Evolutionary conservation across 2,113 vertebrate genomes (phyloP), one percentile per base, ranked within the genome.

Genomic region (Prolemur simus): DNA sequence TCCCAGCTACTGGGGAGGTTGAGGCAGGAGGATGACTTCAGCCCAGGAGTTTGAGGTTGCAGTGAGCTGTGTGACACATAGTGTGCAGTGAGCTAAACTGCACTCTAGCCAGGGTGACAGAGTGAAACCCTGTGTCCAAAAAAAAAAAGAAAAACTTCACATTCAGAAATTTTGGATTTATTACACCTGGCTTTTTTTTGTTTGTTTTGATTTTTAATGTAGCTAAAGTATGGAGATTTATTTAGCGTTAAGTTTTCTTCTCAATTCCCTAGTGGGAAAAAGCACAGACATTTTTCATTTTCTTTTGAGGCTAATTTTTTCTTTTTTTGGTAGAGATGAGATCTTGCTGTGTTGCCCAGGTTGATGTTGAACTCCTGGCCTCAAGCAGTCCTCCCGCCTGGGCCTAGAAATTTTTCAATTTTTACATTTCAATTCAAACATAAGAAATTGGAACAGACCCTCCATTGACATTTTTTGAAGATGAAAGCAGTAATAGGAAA

Each of bases 351-450:
- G 54, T 63, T 63, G 27, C 60, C 27, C 60, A 63, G 25, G 11
- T 27, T 63, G 4, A 10, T 63, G 10, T 63, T 1, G 27, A 63
- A 63, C 60, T 63, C 60, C 60, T 63, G 60, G 27, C 25, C 25
- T 63, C 25, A 29, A 12, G 60, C 60, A 29, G 12, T 63, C 27
- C 60, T 29, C 60, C 60, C 9, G 11, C 58, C 60, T 63, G 5
- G 27, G 32, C 63, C 32, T 34, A 66, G 63, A 66, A 34, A 60
- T 27, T 27, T 66, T 32, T 96, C 52, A 2, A 84, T 12, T 29
- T 97, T 98, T 98, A 97, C 91, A 96, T 97, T 96, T 83, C 66
- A 78, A 87, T 98, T 97, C 92, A 98, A 96, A 83, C 96, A 95
- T 85, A 95, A 97, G 96, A 89, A 95, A 73, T 87, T 96, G 94